Evolutionary conservation across 2,888 invertebrate species (phyloP), one percentile per base, ranked within the genome.

Genomic region (Oligia strigilis): DNA sequence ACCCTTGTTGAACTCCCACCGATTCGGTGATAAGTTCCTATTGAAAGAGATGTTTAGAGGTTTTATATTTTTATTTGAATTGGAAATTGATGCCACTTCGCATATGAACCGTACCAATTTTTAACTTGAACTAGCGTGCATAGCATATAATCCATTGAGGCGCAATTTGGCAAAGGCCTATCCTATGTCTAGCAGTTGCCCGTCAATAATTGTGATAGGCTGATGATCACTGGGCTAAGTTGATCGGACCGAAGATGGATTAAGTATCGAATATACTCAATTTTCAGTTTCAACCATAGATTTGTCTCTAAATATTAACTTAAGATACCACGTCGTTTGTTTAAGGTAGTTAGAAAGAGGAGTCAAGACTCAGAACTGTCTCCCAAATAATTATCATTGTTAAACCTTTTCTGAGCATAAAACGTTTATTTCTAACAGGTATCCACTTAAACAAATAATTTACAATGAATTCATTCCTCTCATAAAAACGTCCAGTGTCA

Each of bases 401-500:
- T 55, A 66, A 58, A 46, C 2, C n/a, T 77, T 55, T 60, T 62
- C 14, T 36, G 36, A 0, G 17, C 8, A 82, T 4, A 23, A 17
- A 43, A 49, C 14, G 19, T 43, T 60, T 77, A 58, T 70, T 69
- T 71, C 58, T 40, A 60, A 73, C 58, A 65, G 13, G 23, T 62
- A 75, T 75, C 40, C 40, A 67, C 60, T 58, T 72, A 49, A 69
- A 58, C n/a, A 62, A 83, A 82, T 65, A 87, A 79, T 87, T 87
- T 75, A 84, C 67, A 80, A 75, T 75, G 55, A 76, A 71, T 81
- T 72, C 55, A 78, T 82, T 71, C 67, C 70, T 46, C 62, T 46
- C 69, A 82, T 71, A 78, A 83, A 86, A 82, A 72, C 52, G 36
- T 49, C 77, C 70, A 71, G 43, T 77, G 81, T 83, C 80, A 81